Base-by-base conservation (phyloP, 2,888 invertebrate genomes). In the Ectemnius cavifrons region DNA sequence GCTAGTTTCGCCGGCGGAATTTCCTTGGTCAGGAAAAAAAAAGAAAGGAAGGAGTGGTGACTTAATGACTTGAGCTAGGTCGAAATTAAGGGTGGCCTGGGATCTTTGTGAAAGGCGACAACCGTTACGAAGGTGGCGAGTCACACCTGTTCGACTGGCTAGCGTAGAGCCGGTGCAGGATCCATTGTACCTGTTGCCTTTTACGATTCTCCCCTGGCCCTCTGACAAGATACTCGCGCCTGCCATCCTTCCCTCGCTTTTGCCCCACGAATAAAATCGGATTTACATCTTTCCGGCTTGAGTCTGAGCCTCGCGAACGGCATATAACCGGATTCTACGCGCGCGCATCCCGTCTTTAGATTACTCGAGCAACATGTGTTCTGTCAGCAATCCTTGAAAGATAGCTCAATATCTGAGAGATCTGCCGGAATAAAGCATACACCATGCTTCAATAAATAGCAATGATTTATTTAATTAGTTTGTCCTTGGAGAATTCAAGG, bases 111-210 rank as follows among this genome's bases (percentile, higher is more conserved):
- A 67, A 69, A 63, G 70, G 63, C 71, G 63, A 68, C 67, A 75
- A 83, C 82, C 82, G 82, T 82, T 82, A 83, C 69, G 49, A 56
- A n/a, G 47, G 37, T 8, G 58, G 20, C 67, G 58, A 58, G 65
- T 71, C 66, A 74, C 82, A 84, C 82, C 82, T 83, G 82, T 83
- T 82, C 83, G 56, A 59, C 11, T 57, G 37, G 49, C 57, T 56
- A 45, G 64, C 45, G 20, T 28, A 37, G 37, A 11, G 46, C 71
- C 58, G 63, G 46, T 56, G 23, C 45, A n/a, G 37, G 67, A 61
- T 14, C 5, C 68, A 76, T 73, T 73, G 69, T 76, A 49, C 52
- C 52, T 52, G 14, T 52, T 52, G 52, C 67, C 20, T 58, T 71
- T 78, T 69, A 67, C 75, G 73, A 69, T 67, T n/a, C 61, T 47